These are phyloP conservation scores for Drosophila ezoana DNA, from an alignment of 2,888 invertebrate genomes.

Conservation along the genomic window DNA sequence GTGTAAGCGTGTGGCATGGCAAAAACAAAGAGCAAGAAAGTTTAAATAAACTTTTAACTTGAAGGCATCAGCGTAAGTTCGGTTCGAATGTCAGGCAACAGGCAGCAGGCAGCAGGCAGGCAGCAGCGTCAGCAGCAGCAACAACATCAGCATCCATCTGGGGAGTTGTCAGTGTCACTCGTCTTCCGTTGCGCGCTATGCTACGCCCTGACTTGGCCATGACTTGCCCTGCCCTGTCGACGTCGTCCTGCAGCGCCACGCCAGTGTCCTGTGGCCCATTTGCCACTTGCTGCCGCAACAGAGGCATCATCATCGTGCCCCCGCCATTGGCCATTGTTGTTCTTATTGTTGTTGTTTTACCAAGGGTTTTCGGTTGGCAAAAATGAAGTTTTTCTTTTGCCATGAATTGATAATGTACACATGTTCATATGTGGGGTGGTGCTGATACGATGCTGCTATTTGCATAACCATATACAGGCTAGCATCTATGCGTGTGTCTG, in stretches of 20 bases:
- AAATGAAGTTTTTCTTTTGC: constrained; percentile 79
- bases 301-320: constrained; percentile 70
- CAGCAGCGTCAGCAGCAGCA: constrained; percentile 9
- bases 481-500: constrained; percentile 27
- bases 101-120: constrained; percentile 29
- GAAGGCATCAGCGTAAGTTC: constrained; percentile 72
- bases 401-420: constrained; percentile 80
- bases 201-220: constrained; percentile 21
- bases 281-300: constrained; percentile 73
- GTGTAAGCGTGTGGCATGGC: constrained; percentile 20
- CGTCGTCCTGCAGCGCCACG: constrained; percentile 30
- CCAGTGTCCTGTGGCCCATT: constrained; percentile 73
- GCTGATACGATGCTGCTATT: constrained; percentile 65
- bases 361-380: constrained; percentile 59
- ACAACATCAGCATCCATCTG: constrained; percentile 57
- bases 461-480: constrained; percentile 65
- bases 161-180: constrained; percentile 74
- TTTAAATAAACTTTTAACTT: constrained; percentile 76
- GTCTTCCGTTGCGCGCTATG: constrained; percentile 25
- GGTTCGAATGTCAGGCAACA: constrained; percentile 74
- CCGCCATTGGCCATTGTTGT: constrained; percentile 33
- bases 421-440: constrained; percentile 65
- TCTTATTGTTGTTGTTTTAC: constrained; percentile 34
- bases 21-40: constrained; percentile 62
- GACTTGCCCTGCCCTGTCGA: constrained; percentile 17